Conservation (phyloP, 2,797 vertebrate species). For the Diplodus sargus region DNA sequence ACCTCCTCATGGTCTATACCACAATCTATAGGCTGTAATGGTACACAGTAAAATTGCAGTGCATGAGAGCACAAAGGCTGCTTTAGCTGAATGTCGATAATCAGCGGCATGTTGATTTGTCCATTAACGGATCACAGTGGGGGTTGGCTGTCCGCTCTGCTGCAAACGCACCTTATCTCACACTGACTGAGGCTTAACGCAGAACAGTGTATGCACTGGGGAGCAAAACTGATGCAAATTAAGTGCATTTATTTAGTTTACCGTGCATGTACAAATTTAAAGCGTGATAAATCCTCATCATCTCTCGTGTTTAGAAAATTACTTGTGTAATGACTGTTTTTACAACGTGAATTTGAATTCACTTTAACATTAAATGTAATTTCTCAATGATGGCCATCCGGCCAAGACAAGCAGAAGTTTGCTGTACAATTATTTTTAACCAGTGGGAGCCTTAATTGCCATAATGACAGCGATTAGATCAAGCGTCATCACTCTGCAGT, state of each 20-base stretch:
- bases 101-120: conserved; percentile 3
- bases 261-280: neutral
- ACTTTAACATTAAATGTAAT: conserved; percentile 12
- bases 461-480: conserved; percentile 54
- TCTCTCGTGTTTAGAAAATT: neutral
- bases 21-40: neutral
- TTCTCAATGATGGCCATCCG: neutral
- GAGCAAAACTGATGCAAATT: conserved; percentile 1
- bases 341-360: neutral
- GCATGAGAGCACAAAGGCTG: conserved; percentile 13
- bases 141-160: neutral
- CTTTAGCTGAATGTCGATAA: conserved; percentile 2
- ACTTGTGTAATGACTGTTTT: neutral
- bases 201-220: neutral
- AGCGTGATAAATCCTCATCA: neutral
- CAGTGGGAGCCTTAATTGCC: conserved; percentile 52
- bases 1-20: neutral
- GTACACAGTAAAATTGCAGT: neutral
- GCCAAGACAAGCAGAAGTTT: conserved; percentile 28
- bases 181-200: conserved; percentile 3
- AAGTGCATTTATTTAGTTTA: neutral
- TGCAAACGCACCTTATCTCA: conserved; percentile 11
- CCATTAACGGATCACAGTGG: neutral
- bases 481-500: conserved; percentile 39
- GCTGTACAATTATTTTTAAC: conserved; percentile 57